Evolutionary conservation across 2,797 vertebrate species (phyloP).

Genomic region (Vespertilio murinus): DNA sequence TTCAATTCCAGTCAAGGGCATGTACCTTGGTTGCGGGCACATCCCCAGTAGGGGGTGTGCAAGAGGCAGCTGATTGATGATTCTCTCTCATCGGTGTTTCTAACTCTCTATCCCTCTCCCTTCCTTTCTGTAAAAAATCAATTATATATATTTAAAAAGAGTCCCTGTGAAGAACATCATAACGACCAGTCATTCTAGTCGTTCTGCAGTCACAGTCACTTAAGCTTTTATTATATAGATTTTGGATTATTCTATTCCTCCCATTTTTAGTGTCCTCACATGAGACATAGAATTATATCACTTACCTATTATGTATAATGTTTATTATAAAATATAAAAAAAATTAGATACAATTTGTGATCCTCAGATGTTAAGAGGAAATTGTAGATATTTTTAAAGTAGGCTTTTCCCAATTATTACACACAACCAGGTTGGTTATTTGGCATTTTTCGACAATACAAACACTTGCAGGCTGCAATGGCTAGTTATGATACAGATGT

Average conservation of each 20-base stretch:
- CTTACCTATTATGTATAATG: not conserved
- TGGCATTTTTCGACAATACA: not conserved
- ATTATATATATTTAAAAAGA: too few relatives aligned
- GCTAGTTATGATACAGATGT: not conserved
- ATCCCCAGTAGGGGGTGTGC: too few relatives aligned
- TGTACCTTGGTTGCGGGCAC: too few relatives aligned
- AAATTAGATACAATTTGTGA: not conserved
- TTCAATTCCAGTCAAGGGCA: too few relatives aligned
- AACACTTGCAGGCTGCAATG: not conserved
- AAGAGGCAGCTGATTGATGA: too few relatives aligned
- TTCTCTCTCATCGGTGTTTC: too few relatives aligned
- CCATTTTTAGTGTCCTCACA: not conserved
- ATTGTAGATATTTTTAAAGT: not conserved
- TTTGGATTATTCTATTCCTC: not conserved
- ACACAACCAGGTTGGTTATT: not conserved
- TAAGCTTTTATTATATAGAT: too few relatives aligned
- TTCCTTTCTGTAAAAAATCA: too few relatives aligned
- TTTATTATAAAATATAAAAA: not conserved
- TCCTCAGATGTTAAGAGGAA: not conserved
- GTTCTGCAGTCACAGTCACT: fast-evolving
- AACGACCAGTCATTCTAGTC: too few relatives aligned
- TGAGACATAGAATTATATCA: not conserved
- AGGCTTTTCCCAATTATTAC: not conserved
- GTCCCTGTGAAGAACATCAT: not conserved
- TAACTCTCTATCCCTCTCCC: too few relatives aligned